phyloP scores from a whole-genome alignment of 2,888 invertebrate genomes.

The Gortyna flavago region DNA sequence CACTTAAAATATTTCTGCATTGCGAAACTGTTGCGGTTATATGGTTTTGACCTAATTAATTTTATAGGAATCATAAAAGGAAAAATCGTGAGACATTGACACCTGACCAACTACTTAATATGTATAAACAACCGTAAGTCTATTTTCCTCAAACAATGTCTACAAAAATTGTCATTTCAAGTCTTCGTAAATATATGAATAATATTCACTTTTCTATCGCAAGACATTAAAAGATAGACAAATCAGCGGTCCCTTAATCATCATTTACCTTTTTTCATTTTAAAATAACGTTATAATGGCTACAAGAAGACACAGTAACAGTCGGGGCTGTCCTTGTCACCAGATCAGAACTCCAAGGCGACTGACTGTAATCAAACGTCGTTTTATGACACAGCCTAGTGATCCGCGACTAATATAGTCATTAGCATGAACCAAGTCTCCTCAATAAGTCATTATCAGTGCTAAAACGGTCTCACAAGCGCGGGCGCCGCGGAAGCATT shows the following conservation, averaged over 20 bases:
- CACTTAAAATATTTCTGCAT: slow-evolving; percentile 17
- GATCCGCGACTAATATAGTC: slow-evolving; percentile 64
- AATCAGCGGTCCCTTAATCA: background rate
- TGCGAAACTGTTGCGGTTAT: slow-evolving; percentile 40
- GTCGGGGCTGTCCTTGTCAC: slow-evolving; percentile 46
- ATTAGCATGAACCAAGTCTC: slow-evolving; percentile 57
- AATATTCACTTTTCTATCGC: slow-evolving; percentile 27
- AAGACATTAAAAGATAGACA: slow-evolving; percentile 10
- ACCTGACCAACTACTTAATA: background rate
- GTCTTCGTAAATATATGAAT: slow-evolving; percentile 20
- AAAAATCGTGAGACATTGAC: slow-evolving; percentile 28
- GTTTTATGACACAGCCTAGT: slow-evolving; percentile 44
- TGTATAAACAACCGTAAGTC: background rate
- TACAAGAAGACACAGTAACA: slow-evolving; percentile 40
- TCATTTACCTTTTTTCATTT: slow-evolving; percentile 1
- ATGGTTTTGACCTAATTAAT: slow-evolving; percentile 55
- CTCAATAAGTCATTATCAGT: slow-evolving; percentile 63
- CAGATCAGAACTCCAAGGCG: slow-evolving; percentile 56
- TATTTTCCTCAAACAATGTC: slow-evolving; percentile 27
- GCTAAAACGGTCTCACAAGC: slow-evolving; percentile 65
- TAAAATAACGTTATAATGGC: slow-evolving; percentile 11
- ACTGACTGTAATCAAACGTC: slow-evolving; percentile 52
- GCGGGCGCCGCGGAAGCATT: slow-evolving; percentile 76
- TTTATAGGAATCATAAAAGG: slow-evolving; percentile 56
- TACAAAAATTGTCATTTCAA: slow-evolving; percentile 11